These are phyloP conservation scores for Poicephalus gulielmi DNA, from an alignment of 2,113 vertebrate genomes.

Conservation along the genomic window DNA sequence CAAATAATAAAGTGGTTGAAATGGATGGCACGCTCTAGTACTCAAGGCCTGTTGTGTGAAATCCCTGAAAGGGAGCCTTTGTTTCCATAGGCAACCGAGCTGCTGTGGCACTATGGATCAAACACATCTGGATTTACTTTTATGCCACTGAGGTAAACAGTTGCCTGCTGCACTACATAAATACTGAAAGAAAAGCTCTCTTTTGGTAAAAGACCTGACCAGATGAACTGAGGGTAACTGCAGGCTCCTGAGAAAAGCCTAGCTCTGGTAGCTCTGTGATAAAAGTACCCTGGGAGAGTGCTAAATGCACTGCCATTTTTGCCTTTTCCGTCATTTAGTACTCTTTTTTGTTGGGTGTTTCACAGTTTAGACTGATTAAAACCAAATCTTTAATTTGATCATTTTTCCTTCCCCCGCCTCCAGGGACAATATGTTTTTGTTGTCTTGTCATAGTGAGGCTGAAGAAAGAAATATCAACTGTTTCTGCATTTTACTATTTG, in stretches of 20 bases:
- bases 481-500: neutral
- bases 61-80: conserved; percentile 52
- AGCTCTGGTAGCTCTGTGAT: neutral
- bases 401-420: neutral
- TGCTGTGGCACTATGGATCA: conserved; percentile 34
- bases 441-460: conserved; percentile 1
- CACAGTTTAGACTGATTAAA: neutral
- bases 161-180: conserved; percentile 63
- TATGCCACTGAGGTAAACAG: conserved; percentile 67
- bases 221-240: conserved; percentile 47
- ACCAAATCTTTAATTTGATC: neutral
- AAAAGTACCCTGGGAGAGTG: neutral
- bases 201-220: conserved; percentile 53
- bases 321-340: conserved; percentile 30
- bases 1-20: neutral
- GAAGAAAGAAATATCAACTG: neutral
- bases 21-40: neutral
- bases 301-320: neutral
- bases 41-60: neutral
- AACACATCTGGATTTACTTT: conserved; percentile 56
- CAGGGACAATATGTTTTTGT: neutral
- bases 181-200: conserved; percentile 62
- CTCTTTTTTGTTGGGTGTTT: neutral
- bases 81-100: conserved; percentile 72
- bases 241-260: conserved; percentile 24